Conservation (phyloP, 2,113 vertebrate species). For the Lophochroa leadbeateri region DNA sequence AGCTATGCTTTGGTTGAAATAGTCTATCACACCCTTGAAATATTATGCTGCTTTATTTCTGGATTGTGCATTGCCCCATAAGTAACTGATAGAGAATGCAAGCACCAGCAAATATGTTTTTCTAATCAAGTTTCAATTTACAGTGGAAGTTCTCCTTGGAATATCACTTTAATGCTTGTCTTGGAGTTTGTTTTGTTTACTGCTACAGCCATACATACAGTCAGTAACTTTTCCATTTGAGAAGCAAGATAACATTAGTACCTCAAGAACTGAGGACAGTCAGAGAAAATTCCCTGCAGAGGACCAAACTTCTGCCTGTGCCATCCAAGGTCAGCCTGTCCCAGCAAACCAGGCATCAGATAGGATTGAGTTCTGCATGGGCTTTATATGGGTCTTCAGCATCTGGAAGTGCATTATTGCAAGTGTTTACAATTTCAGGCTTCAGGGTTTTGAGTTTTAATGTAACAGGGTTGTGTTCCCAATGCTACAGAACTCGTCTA, state of each 20-base stretch:
- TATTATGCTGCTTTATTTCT: background rate
- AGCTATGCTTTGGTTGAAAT: background rate
- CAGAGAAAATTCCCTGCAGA: background rate
- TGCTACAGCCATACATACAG: background rate
- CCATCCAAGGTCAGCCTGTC: background rate
- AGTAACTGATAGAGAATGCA: background rate
- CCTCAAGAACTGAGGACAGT: background rate
- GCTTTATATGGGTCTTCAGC: background rate
- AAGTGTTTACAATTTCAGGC: background rate
- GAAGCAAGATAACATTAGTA: background rate
- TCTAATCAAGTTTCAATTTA: conserved; percentile 11
- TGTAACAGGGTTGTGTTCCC: background rate
- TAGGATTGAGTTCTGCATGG: background rate
- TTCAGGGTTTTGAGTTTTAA: background rate
- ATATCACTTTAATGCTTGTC: background rate
- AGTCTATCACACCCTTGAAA: background rate
- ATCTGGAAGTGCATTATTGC: background rate
- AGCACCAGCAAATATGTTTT: conserved; percentile 7
- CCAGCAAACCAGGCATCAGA: background rate
- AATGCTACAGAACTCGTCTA: background rate
- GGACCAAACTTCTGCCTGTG: background rate
- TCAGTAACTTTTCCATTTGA: background rate
- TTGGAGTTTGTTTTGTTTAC: conserved; percentile 3
- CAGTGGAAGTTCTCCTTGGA: background rate
- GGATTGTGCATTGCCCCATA: background rate